A percentile compares a stretch with the other conserved stretches of the same genome.
Evolutionary conservation across 92 coral and sea anemone species (phyloP).

Genomic region (Bergia sp.): DNA sequence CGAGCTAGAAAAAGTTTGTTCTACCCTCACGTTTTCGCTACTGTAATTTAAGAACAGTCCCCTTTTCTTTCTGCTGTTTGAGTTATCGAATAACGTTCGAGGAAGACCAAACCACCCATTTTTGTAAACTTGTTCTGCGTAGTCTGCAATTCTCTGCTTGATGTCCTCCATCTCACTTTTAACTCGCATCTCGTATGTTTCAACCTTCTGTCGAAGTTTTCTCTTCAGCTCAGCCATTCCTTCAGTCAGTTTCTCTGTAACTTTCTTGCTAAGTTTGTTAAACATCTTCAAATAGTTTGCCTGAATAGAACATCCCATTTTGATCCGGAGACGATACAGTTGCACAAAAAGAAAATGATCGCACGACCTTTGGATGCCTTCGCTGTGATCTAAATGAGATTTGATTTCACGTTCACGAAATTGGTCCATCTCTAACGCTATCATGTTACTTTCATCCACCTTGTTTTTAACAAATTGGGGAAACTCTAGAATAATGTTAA

Average conservation of each 20-base stretch:
- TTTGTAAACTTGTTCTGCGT: constrained; percentile 62
- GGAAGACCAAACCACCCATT: constrained; percentile 79
- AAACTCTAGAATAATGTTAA: constrained; percentile 60
- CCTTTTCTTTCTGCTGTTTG: constrained; percentile 50
- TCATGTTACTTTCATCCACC: constrained; percentile 57
- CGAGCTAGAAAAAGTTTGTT: background rate
- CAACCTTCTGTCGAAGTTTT: constrained; percentile 46
- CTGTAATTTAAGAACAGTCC: constrained; percentile 14
- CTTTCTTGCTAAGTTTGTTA: constrained; percentile 61
- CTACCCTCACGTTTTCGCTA: background rate
- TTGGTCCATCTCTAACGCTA: constrained; percentile 73
- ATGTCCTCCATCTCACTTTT: constrained; percentile 46
- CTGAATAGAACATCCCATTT: constrained; percentile 74
- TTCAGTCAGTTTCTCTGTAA: constrained; percentile 53
- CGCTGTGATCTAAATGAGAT: constrained; percentile 54
- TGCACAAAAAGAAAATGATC: constrained; percentile 67
- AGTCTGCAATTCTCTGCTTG: constrained; percentile 51
- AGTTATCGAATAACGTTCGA: constrained; percentile 53
- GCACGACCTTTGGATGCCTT: constrained; percentile 74
- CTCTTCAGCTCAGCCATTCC: constrained; percentile 51
- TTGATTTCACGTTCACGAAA: constrained; percentile 74
- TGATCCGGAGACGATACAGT: constrained; percentile 61
- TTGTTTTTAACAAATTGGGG: constrained; percentile 60
- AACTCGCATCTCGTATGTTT: constrained; percentile 46
- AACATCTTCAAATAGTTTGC: constrained; percentile 69